These are phyloP conservation scores for Drosophila jambulina DNA, from an alignment of 1,140 invertebrate genomes.

Conservation along the genomic window DNA sequence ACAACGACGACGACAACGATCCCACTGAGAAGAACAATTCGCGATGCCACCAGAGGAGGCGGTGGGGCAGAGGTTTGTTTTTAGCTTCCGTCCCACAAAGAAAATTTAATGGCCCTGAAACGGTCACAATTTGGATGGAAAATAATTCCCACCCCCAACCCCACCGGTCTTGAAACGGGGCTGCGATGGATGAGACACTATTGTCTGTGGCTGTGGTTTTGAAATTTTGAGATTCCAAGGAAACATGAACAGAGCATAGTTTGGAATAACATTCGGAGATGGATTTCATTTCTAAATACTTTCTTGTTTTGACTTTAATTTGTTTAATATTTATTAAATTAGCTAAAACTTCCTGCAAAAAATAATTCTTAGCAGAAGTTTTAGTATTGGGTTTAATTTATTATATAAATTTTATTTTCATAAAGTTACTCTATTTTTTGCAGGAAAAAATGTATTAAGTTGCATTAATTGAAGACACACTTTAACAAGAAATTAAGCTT, in stretches of 20 bases:
- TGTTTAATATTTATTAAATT: neutral
- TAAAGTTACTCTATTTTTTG: neutral
- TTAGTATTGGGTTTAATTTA: no score
- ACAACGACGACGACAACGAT: conserved; percentile 24
- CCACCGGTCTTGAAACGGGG: neutral
- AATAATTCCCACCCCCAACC: neutral
- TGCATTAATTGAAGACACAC: no score
- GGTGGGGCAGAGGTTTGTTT: neutral
- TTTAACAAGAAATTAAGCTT: no score
- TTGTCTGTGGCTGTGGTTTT: conserved; percentile 15
- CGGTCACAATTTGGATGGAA: conserved; percentile 24
- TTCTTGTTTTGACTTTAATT: neutral
- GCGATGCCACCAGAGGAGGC: conserved; percentile 13
- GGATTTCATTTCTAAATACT: neutral
- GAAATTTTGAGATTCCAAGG: conserved; percentile 14
- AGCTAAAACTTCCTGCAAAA: neutral
- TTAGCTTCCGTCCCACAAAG: conserved; percentile 26
- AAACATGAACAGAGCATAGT: neutral
- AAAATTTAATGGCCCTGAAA: conserved; percentile 46
- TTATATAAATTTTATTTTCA: no score
- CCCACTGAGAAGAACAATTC: conserved; percentile 30
- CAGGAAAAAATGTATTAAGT: neutral
- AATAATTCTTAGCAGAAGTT: neutral
- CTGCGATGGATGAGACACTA: neutral
- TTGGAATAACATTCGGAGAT: neutral